Evolutionary conservation across 2,113 vertebrate genomes (phyloP).

Genomic region (Macquaria australasica): DNA sequence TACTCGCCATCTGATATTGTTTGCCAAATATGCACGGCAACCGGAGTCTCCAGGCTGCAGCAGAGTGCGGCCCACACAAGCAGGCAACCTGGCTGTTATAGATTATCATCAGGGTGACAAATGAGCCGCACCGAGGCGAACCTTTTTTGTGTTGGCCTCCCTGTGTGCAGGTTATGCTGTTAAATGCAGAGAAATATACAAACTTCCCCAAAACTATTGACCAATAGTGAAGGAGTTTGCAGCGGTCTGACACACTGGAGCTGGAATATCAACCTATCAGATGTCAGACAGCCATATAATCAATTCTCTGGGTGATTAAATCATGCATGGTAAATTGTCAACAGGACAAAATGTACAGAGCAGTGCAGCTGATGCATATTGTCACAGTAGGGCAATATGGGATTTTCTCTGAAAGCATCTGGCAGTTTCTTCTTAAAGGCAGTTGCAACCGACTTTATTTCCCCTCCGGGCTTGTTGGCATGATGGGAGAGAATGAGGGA

Average conservation of each 20-base stretch:
- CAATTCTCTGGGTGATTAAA: slow-evolving; percentile 14
- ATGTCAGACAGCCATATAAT: slow-evolving; percentile 22
- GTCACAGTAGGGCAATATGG: slow-evolving; percentile 26
- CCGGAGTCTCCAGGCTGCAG: slow-evolving; percentile 41
- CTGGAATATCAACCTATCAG: background rate
- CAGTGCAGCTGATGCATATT: slow-evolving; percentile 43
- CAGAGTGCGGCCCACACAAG: slow-evolving; percentile 58
- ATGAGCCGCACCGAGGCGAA: slow-evolving; percentile 45
- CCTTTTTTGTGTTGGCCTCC: slow-evolving; percentile 15
- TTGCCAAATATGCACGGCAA: slow-evolving; percentile 52
- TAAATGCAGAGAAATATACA: slow-evolving; percentile 1
- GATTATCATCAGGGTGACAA: slow-evolving; percentile 76
- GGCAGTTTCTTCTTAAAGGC: slow-evolving; percentile 61
- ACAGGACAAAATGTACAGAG: slow-evolving; percentile 8
- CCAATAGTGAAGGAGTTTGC: background rate
- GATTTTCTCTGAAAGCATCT: slow-evolving; percentile 60
- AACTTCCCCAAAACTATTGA: background rate
- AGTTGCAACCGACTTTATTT: slow-evolving; percentile 38
- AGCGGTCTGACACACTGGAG: background rate
- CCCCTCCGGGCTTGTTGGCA: slow-evolving; percentile 49
- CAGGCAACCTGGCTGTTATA: slow-evolving; percentile 57
- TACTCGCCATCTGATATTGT: slow-evolving; percentile 37
- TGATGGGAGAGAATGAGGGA: slow-evolving; percentile 37
- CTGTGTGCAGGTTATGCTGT: slow-evolving; percentile 13
- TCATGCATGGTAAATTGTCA: slow-evolving; percentile 15